These are phyloP conservation scores for Phodopus roborovskii DNA, from an alignment of 2,113 vertebrate genomes.

Conservation along the genomic window DNA sequence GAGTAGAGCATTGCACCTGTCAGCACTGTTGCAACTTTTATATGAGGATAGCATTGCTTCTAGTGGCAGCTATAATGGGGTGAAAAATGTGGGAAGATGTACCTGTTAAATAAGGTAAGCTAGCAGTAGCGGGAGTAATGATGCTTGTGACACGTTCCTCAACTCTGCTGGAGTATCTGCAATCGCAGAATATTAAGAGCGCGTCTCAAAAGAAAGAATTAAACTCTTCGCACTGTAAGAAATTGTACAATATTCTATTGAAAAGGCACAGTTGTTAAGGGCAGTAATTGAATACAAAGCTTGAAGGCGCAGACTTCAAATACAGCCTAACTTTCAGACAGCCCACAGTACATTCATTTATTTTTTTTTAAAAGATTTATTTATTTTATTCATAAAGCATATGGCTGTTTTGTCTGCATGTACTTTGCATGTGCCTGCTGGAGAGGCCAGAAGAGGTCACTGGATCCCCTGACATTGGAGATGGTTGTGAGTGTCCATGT, in stretches of 20 bases:
- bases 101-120: slow-evolving; percentile 51
- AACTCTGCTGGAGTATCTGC: slow-evolving; percentile 1
- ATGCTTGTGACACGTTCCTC: slow-evolving; percentile 32
- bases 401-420: neutral
- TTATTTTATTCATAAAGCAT: neutral
- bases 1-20: slow-evolving; percentile 57
- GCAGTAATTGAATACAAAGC: neutral
- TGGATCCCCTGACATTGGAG: too few species aligned
- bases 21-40: slow-evolving; percentile 21
- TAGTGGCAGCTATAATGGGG: slow-evolving; percentile 33
- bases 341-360: neutral
- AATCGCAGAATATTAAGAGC: neutral
- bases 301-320: neutral
- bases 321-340: neutral
- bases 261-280: neutral
- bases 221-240: slow-evolving; percentile 38
- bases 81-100: slow-evolving; percentile 57
- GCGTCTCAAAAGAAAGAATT: slow-evolving; percentile 30
- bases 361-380: neutral
- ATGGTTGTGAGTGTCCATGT: neutral
- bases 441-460: neutral
- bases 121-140: slow-evolving; percentile 44
- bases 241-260: neutral
- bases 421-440: too few species aligned
- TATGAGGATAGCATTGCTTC: neutral